Conservation (phyloP, 2,113 vertebrate species). For the Platichthys stellatus region DNA sequence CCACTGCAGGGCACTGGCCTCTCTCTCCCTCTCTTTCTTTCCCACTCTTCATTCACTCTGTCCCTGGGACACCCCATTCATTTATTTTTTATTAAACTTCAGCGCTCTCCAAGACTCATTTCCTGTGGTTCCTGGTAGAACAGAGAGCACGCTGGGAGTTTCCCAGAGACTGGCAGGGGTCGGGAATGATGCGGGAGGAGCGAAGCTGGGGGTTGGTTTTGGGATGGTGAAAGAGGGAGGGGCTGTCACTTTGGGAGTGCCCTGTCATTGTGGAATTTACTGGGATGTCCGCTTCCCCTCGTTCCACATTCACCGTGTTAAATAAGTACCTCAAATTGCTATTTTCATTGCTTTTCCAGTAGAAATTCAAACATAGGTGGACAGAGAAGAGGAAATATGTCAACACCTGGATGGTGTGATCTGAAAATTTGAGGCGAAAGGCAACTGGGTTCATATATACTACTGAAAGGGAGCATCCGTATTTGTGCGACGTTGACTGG, state of each 20-base stretch:
- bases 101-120: conserved; percentile 81
- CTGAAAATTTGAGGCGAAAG: background rate
- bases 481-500: background rate
- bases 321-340: background rate
- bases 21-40: conserved; percentile 34
- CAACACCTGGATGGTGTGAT: background rate
- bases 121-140: conserved; percentile 80
- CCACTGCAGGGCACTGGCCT: conserved; percentile 61
- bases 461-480: background rate
- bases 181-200: conserved; percentile 62
- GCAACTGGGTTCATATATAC: background rate
- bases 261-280: conserved; percentile 45
- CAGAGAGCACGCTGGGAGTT: conserved; percentile 76
- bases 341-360: conserved; percentile 8
- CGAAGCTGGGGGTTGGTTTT: conserved; percentile 41
- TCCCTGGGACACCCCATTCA: conserved; percentile 84
- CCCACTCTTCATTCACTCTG: conserved; percentile 66
- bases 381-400: background rate
- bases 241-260: conserved; percentile 25
- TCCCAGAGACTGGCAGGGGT: conserved; percentile 78
- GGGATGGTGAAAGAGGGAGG: conserved; percentile 47
- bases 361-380: background rate
- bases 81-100: conserved; percentile 87
- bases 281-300: conserved; percentile 6
- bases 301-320: background rate